Percentiles rank a stretch among this genome's conserved stretches.
Conservation (phyloP, 2,113 vertebrate species). For the Microtus montanus region DNA sequence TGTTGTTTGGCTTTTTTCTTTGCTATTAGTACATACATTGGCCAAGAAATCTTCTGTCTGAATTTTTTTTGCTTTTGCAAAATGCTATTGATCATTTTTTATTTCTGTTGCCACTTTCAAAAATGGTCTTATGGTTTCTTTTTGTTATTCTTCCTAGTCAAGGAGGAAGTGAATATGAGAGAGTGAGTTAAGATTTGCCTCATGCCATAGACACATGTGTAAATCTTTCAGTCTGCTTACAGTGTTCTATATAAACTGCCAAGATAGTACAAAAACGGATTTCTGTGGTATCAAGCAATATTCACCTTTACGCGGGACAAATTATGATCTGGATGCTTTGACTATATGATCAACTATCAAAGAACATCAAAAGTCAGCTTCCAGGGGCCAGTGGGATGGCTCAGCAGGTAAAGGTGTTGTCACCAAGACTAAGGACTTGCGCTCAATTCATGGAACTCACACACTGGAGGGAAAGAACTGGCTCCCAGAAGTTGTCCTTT, state of each 20-base stretch:
- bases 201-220: slow-evolving; percentile 33
- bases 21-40: slow-evolving; percentile 40
- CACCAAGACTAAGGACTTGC: neutral
- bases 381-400: neutral
- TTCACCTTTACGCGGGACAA: neutral
- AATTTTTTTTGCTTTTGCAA: slow-evolving; percentile 21
- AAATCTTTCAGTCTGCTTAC: slow-evolving; percentile 11
- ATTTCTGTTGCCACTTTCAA: slow-evolving; percentile 42
- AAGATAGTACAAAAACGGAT: slow-evolving; percentile 44
- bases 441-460: neutral
- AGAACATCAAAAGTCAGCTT: neutral
- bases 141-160: slow-evolving; percentile 31
- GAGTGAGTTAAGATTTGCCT: slow-evolving; percentile 26
- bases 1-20: slow-evolving; percentile 37
- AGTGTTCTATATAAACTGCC: neutral
- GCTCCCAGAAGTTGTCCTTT: neutral
- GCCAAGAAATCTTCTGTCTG: slow-evolving; percentile 15
- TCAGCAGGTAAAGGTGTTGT: neutral
- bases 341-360: neutral
- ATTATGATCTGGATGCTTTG: slow-evolving; percentile 13
- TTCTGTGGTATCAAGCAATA: slow-evolving; percentile 48
- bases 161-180: slow-evolving; percentile 28
- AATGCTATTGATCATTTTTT: slow-evolving; percentile 27
- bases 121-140: slow-evolving; percentile 33
- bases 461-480: neutral